Conservation (phyloP, 2,797 vertebrate genomes). For the Onychomys torridus region DNA sequence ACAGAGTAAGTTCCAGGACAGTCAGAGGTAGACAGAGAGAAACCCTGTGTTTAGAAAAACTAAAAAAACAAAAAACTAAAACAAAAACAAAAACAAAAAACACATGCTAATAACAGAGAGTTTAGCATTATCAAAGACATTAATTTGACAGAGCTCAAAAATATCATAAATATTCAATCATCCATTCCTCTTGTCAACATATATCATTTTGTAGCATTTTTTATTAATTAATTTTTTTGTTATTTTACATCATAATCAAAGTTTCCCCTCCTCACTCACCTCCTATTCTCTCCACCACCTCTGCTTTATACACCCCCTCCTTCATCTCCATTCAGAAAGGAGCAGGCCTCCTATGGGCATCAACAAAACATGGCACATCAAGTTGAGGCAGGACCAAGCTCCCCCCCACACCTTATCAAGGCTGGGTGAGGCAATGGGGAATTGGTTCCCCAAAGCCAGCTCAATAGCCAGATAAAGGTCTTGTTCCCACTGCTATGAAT, state of each 20-base stretch:
- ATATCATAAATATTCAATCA: not conserved
- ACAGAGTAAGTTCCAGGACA: too few species aligned
- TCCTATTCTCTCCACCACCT: not conserved
- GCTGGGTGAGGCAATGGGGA: not conserved
- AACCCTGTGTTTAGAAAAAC: too few species aligned
- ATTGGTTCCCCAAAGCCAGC: not conserved
- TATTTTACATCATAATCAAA: not conserved
- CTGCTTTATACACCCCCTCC: too few species aligned
- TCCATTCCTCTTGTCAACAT: not conserved
- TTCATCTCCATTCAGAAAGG: not conserved
- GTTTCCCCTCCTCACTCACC: not conserved
- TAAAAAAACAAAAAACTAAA: too few species aligned
- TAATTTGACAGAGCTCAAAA: not conserved
- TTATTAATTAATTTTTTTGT: not conserved
- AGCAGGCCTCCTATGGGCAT: not conserved
- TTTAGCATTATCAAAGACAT: not conserved
- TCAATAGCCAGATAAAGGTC: not conserved
- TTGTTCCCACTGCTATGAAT: not conserved
- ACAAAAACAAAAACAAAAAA: too few species aligned
- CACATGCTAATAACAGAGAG: not conserved
- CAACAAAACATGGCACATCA: not conserved
- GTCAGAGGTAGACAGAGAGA: too few species aligned
- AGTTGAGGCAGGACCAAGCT: not conserved
- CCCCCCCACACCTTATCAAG: rapidly evolving
- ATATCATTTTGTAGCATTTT: not conserved